A percentile compares a stretch with the other conserved stretches of the same genome.
phyloP scores from a whole-genome alignment of 2,888 invertebrate genomes.

The Pseudolycoriella hygida region DNA sequence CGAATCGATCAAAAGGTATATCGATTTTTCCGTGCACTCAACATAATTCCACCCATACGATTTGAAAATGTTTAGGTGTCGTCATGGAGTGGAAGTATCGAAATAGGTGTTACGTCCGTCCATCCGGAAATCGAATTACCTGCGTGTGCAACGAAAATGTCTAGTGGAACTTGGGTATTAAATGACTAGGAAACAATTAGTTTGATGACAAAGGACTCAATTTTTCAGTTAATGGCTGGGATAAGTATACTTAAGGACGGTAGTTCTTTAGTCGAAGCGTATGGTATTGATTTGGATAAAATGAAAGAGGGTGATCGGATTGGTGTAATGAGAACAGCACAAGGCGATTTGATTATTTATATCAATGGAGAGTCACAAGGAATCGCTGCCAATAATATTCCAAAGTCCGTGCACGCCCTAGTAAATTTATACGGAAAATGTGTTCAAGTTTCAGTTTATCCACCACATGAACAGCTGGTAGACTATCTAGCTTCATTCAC shows the following conservation, averaged over 20 bases:
- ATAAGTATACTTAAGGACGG: constrained; percentile 75
- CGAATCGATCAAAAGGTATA: constrained; percentile 80
- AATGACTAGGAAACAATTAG: neutral
- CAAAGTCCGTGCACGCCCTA: constrained; percentile 53
- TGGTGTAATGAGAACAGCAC: constrained; percentile 66
- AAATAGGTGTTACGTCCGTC: constrained; percentile 54
- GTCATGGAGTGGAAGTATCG: constrained; percentile 61
- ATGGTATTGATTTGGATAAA: constrained; percentile 70
- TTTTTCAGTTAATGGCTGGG: constrained; percentile 58
- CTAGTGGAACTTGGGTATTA: constrained; percentile 64
- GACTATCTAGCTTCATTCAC: no score
- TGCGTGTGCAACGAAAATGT: constrained; percentile 60
- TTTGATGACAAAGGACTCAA: neutral
- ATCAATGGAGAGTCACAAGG: constrained; percentile 82
- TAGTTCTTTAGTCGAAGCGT: constrained; percentile 58
- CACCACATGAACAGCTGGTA: neutral
- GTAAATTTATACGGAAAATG: constrained; percentile 73
- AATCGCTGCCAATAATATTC: constrained; percentile 60
- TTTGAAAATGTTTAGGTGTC: constrained; percentile 40
- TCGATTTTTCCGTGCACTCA: no score
- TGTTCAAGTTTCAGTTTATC: constrained; percentile 46
- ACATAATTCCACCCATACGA: neutral
- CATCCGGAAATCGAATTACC: constrained; percentile 52
- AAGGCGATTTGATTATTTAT: constrained; percentile 71
- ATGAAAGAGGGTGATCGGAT: constrained; percentile 67